These are phyloP conservation scores for Caenorhabditis uteleia DNA, from an alignment of 2,888 invertebrate species.

Conservation along the genomic window DNA sequence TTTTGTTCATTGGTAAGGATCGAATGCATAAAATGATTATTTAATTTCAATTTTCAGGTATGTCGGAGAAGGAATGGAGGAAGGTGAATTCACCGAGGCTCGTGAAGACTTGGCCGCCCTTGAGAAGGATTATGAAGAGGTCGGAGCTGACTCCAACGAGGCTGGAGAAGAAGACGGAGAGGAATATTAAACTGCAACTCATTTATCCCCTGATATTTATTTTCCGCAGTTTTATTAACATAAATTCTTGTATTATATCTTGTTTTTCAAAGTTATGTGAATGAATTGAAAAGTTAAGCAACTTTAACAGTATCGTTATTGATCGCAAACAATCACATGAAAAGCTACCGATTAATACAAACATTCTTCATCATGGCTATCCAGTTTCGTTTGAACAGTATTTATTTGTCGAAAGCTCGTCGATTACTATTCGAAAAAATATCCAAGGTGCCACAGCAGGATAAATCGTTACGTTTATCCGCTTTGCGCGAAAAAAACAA, in stretches of 20 bases:
- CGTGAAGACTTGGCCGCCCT: constrained; percentile 60
- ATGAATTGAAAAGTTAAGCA: background rate
- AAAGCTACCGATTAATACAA: too few species aligned
- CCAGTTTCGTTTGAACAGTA: too few species aligned
- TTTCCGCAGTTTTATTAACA: constrained; percentile 30
- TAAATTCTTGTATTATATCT: constrained; percentile 31
- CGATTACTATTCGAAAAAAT: too few species aligned
- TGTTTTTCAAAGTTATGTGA: background rate
- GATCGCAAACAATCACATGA: background rate
- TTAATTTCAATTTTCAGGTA: constrained; percentile 70
- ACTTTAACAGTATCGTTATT: constrained; percentile 1
- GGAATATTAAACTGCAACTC: constrained; percentile 27
- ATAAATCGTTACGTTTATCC: too few species aligned
- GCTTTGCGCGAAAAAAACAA: too few species aligned
- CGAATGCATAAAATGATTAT: background rate
- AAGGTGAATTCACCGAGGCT: constrained; percentile 66
- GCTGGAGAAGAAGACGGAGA: constrained; percentile 36
- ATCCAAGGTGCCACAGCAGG: too few species aligned
- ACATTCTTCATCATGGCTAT: too few species aligned
- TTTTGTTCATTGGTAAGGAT: constrained; percentile 72
- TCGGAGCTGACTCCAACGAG: constrained; percentile 44
- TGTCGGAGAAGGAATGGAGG: constrained; percentile 69
- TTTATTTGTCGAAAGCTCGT: too few species aligned
- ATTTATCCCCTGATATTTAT: constrained; percentile 12
- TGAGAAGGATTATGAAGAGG: constrained; percentile 58